Base-by-base conservation (phyloP, 2,113 vertebrate species). In the Eulemur rufifrons region DNA sequence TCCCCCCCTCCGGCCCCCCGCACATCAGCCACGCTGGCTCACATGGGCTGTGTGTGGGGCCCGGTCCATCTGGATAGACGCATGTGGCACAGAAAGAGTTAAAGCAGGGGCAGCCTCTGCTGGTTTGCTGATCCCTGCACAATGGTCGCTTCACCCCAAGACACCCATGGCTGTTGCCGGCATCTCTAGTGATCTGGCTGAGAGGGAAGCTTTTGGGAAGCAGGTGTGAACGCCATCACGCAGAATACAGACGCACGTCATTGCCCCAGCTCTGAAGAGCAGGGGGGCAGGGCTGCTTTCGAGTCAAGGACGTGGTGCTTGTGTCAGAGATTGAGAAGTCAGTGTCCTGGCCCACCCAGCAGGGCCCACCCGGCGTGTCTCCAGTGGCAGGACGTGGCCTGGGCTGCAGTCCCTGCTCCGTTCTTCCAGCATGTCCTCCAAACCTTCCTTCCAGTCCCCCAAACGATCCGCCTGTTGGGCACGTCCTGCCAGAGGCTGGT, bases 11-110 rank as follows among this genome's bases (percentile, higher is more conserved):
- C 12, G 11, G 11, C 47, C 50, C 34, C 37, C n/a, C 0, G 2
- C 3, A 12, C 12, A 2, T 25, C 5, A 0, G 0, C 11, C 2
- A 0, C 5, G 0, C 21, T 21, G 4, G 17, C 47, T n/a, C 5
- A 0, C 0, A 7, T 1, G 66, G 27, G 8, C 0, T 7, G 50
- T 2, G 0, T 0, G 0, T 4, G 45, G 0, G 45, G n/a, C 5
- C 0, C 7, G 0, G 0, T 14, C 34, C 68, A 0, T 12, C 25
- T 27, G 91, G 39, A 7, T 25, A 42, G 42, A 42, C 42, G 42
- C 5, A 42, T 42, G 10, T 8, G n/a, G 64, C 56, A 52, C 14
- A 1, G 50, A 54, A 10, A 8, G 13, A 63, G 76, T n/a, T 42
- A 32, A 37, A 18, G 5, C 15, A 1, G 6, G 61, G 13, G 25